Evolutionary conservation across 2,888 invertebrate genomes (phyloP).

Genomic region (Dendrolimus houi): DNA sequence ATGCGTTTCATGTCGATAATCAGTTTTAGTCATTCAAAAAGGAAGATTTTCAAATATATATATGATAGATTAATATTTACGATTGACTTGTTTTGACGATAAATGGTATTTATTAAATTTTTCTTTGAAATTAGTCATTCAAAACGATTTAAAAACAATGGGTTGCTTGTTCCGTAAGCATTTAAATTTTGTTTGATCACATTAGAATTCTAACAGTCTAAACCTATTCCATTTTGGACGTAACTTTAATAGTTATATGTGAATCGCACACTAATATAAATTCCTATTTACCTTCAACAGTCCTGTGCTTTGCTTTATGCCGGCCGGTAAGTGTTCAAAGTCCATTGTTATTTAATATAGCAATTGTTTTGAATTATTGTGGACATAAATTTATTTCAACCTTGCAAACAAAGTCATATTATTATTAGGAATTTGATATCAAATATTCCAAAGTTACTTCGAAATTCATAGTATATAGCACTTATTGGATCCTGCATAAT

Average conservation of each 20-base stretch:
- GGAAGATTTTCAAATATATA: too few species aligned
- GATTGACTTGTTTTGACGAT: not conserved
- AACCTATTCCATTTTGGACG: conserved; percentile 10
- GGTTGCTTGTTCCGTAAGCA: not conserved
- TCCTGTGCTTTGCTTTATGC: conserved; percentile 41
- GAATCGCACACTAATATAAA: conserved; percentile 38
- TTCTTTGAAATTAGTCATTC: not conserved
- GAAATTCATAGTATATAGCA: not conserved
- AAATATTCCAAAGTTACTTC: not conserved
- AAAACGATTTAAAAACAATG: not conserved
- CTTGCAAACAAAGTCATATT: too few species aligned
- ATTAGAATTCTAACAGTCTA: not conserved
- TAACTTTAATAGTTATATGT: conserved; percentile 37
- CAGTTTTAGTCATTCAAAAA: too few species aligned
- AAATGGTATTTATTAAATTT: not conserved
- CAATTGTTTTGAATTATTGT: not conserved
- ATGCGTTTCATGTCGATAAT: too few species aligned
- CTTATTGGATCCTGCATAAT: not conserved
- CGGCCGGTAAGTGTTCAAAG: conserved; percentile 18
- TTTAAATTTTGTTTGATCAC: not conserved
- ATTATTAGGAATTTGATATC: too few species aligned
- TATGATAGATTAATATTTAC: too few species aligned
- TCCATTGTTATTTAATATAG: conserved; percentile 17
- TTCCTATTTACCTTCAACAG: conserved; percentile 31
- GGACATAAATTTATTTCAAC: too few species aligned